These are phyloP conservation scores for Lutjanus argentimaculatus DNA, from an alignment of 2,797 vertebrate genomes.

Conservation along the genomic window DNA sequence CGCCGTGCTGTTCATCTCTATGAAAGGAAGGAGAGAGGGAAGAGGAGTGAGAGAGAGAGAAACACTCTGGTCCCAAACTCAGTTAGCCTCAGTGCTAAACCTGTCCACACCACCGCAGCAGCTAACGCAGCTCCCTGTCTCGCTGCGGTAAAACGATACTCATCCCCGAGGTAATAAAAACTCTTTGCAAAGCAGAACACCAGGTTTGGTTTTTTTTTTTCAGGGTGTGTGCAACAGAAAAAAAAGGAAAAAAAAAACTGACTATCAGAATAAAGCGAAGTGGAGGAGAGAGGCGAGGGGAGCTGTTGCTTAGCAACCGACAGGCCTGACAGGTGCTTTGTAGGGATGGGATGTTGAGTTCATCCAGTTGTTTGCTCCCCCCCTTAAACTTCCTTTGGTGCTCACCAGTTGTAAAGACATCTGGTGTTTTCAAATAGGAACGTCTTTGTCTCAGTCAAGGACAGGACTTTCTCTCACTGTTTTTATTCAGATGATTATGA, in stretches of 20 bases:
- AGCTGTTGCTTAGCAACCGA: constrained; percentile 83
- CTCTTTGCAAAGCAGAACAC: constrained; percentile 63
- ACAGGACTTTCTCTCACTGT: neutral
- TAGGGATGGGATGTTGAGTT: constrained; percentile 63
- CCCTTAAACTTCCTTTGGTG: constrained; percentile 18
- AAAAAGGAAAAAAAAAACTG: neutral
- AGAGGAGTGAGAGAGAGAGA: neutral
- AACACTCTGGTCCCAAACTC: constrained; percentile 43
- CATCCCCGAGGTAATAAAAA: constrained; percentile 59
- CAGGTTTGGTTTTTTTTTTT: constrained; percentile 39
- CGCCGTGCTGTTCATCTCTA: constrained; percentile 64
- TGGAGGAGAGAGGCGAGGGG: constrained; percentile 44
- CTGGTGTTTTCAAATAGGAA: constrained; percentile 9
- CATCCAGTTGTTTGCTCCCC: constrained; percentile 51
- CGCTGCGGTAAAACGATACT: constrained; percentile 25
- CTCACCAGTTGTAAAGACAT: constrained; percentile 22
- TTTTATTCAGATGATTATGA: neutral
- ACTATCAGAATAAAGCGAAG: constrained; percentile 34
- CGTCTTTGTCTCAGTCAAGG: constrained; percentile 19
- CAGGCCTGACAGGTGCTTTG: constrained; percentile 75
- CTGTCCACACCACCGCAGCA: constrained; percentile 55
- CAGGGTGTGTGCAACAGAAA: constrained; percentile 3
- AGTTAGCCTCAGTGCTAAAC: constrained; percentile 60
- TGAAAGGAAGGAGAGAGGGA: constrained; percentile 29
- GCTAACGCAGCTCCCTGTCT: constrained; percentile 33